Percentiles rank a stretch among this genome's conserved stretches.
Evolutionary conservation across 2,797 vertebrate species (phyloP).

Genomic region (Cetoscarus ocellatus): DNA sequence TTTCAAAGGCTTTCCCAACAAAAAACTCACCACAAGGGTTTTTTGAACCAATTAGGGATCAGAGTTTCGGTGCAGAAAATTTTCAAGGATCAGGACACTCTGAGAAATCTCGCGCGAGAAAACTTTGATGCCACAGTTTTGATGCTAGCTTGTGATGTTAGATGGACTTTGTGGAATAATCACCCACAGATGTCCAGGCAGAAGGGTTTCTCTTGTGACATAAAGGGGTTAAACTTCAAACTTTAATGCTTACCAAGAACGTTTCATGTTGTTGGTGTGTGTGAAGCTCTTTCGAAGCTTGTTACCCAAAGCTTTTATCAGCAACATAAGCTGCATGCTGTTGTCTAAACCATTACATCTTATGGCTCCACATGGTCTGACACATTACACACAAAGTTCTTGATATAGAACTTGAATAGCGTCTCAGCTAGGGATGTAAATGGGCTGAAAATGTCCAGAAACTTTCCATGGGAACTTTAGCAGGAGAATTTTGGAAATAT

Average conservation of each 20-base stretch:
- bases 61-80: slow-evolving; percentile 46
- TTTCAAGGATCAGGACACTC: slow-evolving; percentile 46
- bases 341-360: too few species aligned
- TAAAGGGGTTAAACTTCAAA: slow-evolving; percentile 17
- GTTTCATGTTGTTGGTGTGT: background rate
- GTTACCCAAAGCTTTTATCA: background rate
- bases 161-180: slow-evolving; percentile 31
- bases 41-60: slow-evolving; percentile 58
- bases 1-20: slow-evolving; percentile 67
- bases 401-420: too few species aligned
- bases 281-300: background rate
- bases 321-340: too few species aligned
- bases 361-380: too few species aligned
- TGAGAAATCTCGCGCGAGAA: slow-evolving; percentile 31
- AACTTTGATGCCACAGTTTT: slow-evolving; percentile 53
- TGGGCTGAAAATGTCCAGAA: too few species aligned
- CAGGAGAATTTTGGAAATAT: too few species aligned
- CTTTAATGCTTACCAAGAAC: background rate
- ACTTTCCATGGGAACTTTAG: too few species aligned
- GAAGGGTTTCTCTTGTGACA: slow-evolving; percentile 7
- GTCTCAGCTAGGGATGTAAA: too few species aligned
- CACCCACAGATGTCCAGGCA: slow-evolving; percentile 36
- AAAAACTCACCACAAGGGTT: slow-evolving; percentile 44
- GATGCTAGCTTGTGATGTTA: slow-evolving; percentile 31
- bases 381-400: too few species aligned